Evolutionary conservation across 2,113 vertebrate genomes (phyloP).

Genomic region (Oophaga pumilio): DNA sequence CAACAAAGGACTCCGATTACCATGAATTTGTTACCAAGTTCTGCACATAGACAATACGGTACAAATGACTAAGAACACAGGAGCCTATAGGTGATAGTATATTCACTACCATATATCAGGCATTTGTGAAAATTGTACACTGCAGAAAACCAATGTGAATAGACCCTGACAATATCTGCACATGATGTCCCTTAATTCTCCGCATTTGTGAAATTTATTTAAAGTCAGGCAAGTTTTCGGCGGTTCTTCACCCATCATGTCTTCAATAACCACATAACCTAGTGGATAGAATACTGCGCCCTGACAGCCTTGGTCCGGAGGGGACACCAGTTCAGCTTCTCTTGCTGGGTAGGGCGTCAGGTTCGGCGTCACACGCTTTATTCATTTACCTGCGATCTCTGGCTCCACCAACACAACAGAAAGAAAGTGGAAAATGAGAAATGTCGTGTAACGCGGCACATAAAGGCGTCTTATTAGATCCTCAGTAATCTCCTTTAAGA

Average conservation of each 20-base stretch:
- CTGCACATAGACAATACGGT: no score
- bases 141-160: no score
- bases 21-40: no score
- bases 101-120: no score
- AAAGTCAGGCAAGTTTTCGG: neutral
- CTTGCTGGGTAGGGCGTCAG: conserved; percentile 1
- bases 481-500: conserved; percentile 29
- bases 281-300: neutral
- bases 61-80: no score
- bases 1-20: no score
- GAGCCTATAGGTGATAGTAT: no score
- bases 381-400: neutral
- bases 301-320: neutral
- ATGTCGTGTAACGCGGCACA: neutral
- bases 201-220: neutral
- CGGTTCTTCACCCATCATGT: neutral
- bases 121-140: no score
- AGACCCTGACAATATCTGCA: no score
- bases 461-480: conserved; percentile 16
- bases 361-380: neutral
- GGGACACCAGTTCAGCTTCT: neutral
- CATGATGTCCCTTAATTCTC: no score
- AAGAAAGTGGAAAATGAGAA: neutral
- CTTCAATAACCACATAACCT: neutral
- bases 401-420: neutral